Evolutionary conservation across 2,888 invertebrate species (phyloP), one percentile per base, ranked within the genome.

Genomic region (Liodrosophila aerea): DNA sequence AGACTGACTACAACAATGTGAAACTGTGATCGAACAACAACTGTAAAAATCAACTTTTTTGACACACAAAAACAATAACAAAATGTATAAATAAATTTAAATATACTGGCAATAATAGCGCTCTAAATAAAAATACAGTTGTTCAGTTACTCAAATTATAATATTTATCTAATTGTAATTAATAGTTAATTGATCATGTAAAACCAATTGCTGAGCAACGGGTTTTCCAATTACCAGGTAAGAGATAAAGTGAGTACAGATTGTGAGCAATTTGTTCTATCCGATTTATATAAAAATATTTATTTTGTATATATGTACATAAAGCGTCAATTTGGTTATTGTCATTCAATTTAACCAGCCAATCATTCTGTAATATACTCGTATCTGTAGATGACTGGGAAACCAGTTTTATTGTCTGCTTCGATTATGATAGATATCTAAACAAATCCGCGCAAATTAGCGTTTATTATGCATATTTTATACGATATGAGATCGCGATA

Each of bases 1-100:
- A 41, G 37, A 52, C 33, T 39, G 34, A 27, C 30, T 50, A 52
- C 37, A 56, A 39, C 36, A 36, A 76, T 60, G 31, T 31, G 13
- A 60, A 64, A 46, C 54, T 44, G 11, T 27, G 40, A 54, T 7
- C 67, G 31, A 37, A 12, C 69, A 73, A 53, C 64, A 72, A 74
- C 57, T 70, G 64, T 64, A 60, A 76, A 71, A 69, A 61, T 66
- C 46, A 56, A 65, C 56, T 64, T 71, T 82, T 68, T 50, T 49
- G 47, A 69, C 46, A 51, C 53, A 54, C 50, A 66, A 69, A 81
- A 45, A 39, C 44, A 22, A 45, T 9, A 27, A 64, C 54, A 12
- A 13, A 54, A 27, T 36, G 41, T 12, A 40, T 41, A 40, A 34
- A 18, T 41, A 49, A 40, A 54, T 39, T 37, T 9, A 9, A 22